Evolutionary conservation across 2,797 vertebrate genomes (phyloP).

Genomic region (Rhinophrynus dorsalis): DNA sequence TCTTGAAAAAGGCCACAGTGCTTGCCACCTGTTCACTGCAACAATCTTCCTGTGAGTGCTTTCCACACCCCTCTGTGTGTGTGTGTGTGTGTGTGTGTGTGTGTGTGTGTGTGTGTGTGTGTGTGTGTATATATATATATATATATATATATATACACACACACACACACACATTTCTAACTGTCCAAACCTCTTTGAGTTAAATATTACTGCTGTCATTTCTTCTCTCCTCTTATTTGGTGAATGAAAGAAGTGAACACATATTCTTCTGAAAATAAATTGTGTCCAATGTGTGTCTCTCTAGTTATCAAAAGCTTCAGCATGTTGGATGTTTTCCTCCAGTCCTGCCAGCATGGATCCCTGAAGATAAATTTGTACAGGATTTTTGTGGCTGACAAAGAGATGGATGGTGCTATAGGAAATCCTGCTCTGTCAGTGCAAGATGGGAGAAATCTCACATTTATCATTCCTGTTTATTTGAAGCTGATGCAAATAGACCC

Average conservation of each 20-base stretch:
- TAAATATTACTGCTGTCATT: conserved; percentile 14
- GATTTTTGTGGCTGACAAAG: conserved; percentile 63
- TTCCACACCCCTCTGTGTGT: no score
- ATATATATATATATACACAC: neutral
- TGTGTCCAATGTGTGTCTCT: conserved; percentile 40
- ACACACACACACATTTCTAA: no score
- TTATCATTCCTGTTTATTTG: conserved; percentile 55
- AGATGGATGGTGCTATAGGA: conserved; percentile 65
- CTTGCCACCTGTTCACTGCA: no score
- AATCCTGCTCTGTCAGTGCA: conserved; percentile 60
- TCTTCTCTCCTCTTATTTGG: neutral
- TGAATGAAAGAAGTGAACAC: conserved; percentile 37
- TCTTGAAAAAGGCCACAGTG: no score
- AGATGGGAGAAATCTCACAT: conserved; percentile 55
- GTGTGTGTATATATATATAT: neutral
- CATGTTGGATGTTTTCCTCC: conserved; percentile 50
- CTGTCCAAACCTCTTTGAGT: neutral
- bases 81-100: no score
- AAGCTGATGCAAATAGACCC: no score
- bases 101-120: neutral
- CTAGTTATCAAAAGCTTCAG: conserved; percentile 58
- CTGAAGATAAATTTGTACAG: conserved; percentile 62
- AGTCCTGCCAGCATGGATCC: conserved; percentile 55
- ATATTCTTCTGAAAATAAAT: conserved; percentile 52
- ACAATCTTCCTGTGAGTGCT: no score